These are phyloP conservation scores for Zaprionus lachaisei DNA, from an alignment of 1,140 invertebrate species.

Conservation along the genomic window DNA sequence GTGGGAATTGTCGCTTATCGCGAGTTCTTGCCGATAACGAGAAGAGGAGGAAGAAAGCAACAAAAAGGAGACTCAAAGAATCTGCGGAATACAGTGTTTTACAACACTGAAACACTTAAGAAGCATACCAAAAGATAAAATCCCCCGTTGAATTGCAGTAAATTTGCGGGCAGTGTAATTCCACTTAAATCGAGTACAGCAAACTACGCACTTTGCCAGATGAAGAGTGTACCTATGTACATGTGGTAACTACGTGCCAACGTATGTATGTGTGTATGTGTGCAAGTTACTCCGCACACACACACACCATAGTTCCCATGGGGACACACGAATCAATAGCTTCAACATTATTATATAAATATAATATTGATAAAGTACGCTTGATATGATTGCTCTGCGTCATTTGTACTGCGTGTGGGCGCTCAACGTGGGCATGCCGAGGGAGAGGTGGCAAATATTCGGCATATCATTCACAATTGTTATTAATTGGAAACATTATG, in stretches of 20 bases:
- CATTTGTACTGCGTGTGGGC: slow-evolving; percentile 27
- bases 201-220: background rate
- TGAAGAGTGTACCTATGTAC: background rate
- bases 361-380: slow-evolving; percentile 36
- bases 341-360: background rate
- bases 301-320: background rate
- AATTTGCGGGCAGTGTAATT: too few relatives aligned
- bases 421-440: background rate
- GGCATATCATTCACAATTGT: slow-evolving; percentile 60
- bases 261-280: background rate
- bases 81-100: background rate
- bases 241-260: background rate
- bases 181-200: background rate
- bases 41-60: background rate
- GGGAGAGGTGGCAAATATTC: slow-evolving; percentile 23
- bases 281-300: background rate
- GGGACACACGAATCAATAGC: background rate
- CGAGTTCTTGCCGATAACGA: background rate
- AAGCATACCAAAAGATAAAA: background rate
- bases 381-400: slow-evolving; percentile 9
- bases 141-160: too few relatives aligned
- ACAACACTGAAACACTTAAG: background rate
- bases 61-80: background rate
- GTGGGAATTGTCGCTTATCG: slow-evolving; percentile 49
- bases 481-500: slow-evolving; percentile 80